These are phyloP conservation scores for Nephrotoma flavescens DNA, from an alignment of 2,888 invertebrate species.

Conservation along the genomic window DNA sequence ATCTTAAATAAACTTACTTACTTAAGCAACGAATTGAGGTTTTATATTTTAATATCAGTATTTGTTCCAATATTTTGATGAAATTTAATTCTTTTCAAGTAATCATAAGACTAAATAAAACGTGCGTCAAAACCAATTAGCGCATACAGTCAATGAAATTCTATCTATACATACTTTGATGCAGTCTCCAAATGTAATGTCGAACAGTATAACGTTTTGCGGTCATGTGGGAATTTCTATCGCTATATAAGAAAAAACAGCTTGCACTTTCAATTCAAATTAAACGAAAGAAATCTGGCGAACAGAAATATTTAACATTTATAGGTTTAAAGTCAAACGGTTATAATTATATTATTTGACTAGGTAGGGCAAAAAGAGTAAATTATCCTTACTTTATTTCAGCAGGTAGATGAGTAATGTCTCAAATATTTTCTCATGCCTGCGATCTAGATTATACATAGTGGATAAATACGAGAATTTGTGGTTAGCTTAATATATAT, in stretches of 20 bases:
- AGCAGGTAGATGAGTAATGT: not conserved
- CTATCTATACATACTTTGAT: not conserved
- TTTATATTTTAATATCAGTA: not conserved
- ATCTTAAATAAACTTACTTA: no score
- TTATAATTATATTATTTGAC: not conserved
- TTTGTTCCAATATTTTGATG: not conserved
- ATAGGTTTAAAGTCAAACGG: not conserved
- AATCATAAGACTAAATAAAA: not conserved
- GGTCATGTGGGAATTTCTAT: not conserved
- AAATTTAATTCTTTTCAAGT: not conserved
- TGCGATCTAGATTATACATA: not conserved
- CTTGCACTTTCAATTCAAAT: not conserved
- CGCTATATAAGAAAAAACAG: not conserved
- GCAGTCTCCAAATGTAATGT: not conserved
- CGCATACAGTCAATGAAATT: not conserved
- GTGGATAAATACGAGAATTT: not conserved
- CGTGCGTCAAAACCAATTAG: not conserved
- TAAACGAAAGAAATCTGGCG: not conserved
- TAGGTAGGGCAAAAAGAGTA: not conserved
- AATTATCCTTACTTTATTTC: not conserved
- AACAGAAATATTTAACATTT: no score
- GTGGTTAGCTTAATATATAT: not conserved
- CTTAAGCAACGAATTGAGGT: not conserved
- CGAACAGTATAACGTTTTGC: not conserved
- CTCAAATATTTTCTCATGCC: not conserved